Percentiles rank a stretch among this genome's conserved stretches.
Evolutionary conservation across 2,888 invertebrate genomes (phyloP).

Genomic region (Hypsopygia costalis): DNA sequence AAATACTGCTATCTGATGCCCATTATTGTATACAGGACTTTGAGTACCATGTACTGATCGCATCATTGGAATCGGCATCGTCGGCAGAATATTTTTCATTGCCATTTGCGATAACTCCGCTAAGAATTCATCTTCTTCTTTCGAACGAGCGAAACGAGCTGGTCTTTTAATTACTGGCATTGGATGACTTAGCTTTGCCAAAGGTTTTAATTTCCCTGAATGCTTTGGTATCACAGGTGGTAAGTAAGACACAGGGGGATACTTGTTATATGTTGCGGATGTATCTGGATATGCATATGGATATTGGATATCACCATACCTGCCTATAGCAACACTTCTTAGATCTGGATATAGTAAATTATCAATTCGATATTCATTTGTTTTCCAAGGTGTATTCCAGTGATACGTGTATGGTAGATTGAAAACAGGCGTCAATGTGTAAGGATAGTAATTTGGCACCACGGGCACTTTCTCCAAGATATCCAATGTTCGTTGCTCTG

Average conservation of each 20-base stretch:
- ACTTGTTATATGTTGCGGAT: not conserved
- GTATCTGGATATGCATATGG: not conserved
- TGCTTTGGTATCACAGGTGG: constrained; percentile 32
- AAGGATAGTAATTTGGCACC: constrained; percentile 1
- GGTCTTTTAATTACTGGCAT: constrained; percentile 18
- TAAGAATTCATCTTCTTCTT: constrained; percentile 42
- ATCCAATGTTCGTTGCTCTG: not conserved
- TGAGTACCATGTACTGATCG: constrained; percentile 23
- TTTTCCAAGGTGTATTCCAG: constrained; percentile 1
- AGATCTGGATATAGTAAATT: not conserved
- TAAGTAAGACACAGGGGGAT: constrained; percentile 22
- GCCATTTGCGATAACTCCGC: constrained; percentile 48
- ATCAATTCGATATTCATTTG: not conserved
- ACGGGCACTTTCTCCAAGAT: constrained; percentile 2
- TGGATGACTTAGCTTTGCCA: constrained; percentile 13
- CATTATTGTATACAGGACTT: not conserved
- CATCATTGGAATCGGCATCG: constrained; percentile 50
- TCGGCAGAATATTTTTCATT: constrained; percentile 59
- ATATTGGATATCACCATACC: not conserved
- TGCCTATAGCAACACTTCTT: not conserved
- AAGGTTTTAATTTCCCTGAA: constrained; percentile 12
- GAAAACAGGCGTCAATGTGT: not conserved
- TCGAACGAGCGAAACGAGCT: constrained; percentile 28
- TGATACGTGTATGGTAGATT: not conserved
- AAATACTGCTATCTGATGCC: constrained; percentile 24